A percentile compares a stretch with the other conserved stretches of the same genome.
These are phyloP conservation scores for Melanotaenia trifasciata DNA, from an alignment of 2,797 vertebrate genomes.

Conservation along the genomic window DNA sequence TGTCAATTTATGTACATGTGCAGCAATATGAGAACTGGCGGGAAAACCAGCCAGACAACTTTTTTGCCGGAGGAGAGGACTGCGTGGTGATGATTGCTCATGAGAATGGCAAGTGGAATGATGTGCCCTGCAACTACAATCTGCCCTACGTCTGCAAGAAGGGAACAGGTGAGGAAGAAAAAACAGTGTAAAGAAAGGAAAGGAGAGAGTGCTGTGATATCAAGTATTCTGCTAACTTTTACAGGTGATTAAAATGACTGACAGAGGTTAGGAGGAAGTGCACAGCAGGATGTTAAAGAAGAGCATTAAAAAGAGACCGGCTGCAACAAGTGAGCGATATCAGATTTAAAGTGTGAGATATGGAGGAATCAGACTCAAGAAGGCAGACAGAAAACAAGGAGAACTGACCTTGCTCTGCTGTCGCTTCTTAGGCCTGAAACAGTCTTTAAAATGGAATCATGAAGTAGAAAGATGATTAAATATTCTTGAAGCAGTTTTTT, in stretches of 20 bases:
- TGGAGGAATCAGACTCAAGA: conserved; percentile 8
- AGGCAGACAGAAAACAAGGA: conserved; percentile 16
- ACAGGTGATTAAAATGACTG: conserved; percentile 50
- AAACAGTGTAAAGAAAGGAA: neutral
- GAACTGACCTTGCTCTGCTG: conserved; percentile 5
- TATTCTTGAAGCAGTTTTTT: conserved; percentile 2
- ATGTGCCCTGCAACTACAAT: conserved; percentile 99
- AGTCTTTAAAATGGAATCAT: conserved; percentile 19
- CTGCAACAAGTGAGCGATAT: neutral
- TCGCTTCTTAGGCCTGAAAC: conserved; percentile 17
- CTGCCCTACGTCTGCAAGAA: conserved; percentile 99
- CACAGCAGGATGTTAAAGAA: conserved; percentile 1
- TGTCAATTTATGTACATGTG: conserved; percentile 1
- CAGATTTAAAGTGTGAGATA: conserved; percentile 12
- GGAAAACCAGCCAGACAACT: conserved; percentile 96
- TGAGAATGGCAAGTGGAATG: conserved; percentile 95
- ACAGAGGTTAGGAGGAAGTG: conserved; percentile 13
- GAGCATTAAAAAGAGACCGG: neutral
- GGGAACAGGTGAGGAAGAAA: conserved; percentile 88
- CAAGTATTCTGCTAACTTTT: neutral
- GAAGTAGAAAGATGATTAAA: conserved; percentile 25
- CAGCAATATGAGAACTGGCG: conserved; percentile 99
- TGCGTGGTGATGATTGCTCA: conserved; percentile 97
- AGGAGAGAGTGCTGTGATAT: neutral
- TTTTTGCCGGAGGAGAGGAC: conserved; percentile 98